These are phyloP conservation scores for Colletes latitarsis DNA, from an alignment of 1,140 invertebrate genomes.

Conservation along the genomic window DNA sequence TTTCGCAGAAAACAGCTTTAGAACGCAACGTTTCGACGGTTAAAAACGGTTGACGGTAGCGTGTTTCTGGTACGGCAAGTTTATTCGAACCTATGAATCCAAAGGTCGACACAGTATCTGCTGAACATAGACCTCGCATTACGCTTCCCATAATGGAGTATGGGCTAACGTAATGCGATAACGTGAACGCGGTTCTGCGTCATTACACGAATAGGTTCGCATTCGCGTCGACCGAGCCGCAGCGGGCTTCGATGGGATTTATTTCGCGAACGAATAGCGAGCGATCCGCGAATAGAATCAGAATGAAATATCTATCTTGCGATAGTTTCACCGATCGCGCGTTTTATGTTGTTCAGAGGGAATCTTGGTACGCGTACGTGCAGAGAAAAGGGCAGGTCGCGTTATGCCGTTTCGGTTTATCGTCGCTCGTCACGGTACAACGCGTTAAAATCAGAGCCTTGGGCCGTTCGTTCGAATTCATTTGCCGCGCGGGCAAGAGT, in stretches of 20 bases:
- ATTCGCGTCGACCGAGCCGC: constrained; percentile 32
- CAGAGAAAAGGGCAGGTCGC: no score
- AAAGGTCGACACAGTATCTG: not conserved
- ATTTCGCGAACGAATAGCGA: constrained; percentile 13
- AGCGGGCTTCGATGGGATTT: not conserved
- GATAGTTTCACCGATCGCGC: no score
- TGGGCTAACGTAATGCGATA: constrained; percentile 37
- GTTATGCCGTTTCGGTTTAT: constrained; percentile 45
- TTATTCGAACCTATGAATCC: not conserved
- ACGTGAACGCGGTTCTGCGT: constrained; percentile 29
- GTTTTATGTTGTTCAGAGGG: no score
- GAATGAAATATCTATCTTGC: not conserved
- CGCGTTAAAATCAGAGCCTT: constrained; percentile 61
- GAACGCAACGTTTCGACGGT: no score
- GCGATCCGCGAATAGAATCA: not conserved
- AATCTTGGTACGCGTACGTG: not conserved
- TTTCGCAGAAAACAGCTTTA: not conserved
- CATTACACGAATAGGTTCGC: constrained; percentile 27
- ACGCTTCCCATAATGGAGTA: constrained; percentile 29
- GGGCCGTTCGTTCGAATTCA: constrained; percentile 53
- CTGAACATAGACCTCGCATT: not conserved
- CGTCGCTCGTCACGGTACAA: constrained; percentile 47
- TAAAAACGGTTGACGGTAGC: no score
- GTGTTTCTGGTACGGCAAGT: not conserved
- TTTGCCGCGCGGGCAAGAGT: constrained; percentile 39